These are phyloP conservation scores for Cerastis leucographa DNA, from an alignment of 2,888 invertebrate genomes.

Conservation along the genomic window DNA sequence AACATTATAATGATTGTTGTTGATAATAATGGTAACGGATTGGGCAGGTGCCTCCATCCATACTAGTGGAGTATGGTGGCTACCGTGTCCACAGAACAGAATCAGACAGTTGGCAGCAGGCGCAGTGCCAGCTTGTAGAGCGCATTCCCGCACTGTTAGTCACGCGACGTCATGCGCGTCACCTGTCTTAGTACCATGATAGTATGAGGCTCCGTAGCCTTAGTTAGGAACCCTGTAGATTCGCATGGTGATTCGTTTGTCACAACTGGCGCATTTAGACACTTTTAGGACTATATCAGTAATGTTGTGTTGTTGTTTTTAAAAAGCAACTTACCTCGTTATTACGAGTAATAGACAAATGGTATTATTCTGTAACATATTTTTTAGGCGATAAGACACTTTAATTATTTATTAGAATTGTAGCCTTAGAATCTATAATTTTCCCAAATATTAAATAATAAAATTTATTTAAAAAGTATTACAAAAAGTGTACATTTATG, in stretches of 20 bases:
- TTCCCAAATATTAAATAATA: too few relatives aligned
- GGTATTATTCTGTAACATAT: too few relatives aligned
- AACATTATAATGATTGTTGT: not conserved
- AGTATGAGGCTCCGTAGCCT: not conserved
- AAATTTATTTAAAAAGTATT: too few relatives aligned
- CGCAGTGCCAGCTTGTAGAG: not conserved
- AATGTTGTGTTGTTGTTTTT: too few relatives aligned
- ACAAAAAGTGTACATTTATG: too few relatives aligned
- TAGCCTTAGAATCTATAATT: too few relatives aligned
- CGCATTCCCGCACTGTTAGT: constrained; percentile 59
- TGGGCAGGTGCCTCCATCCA: not conserved
- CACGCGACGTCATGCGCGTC: constrained; percentile 35
- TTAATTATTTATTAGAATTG: too few relatives aligned
- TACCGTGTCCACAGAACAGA: not conserved
- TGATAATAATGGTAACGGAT: not conserved
- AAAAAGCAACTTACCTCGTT: too few relatives aligned
- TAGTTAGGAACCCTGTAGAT: not conserved
- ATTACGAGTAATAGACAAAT: too few relatives aligned
- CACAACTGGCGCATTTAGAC: not conserved
- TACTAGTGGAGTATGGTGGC: not conserved
- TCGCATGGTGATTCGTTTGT: not conserved
- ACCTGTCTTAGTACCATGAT: not conserved
- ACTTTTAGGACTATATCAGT: not conserved
- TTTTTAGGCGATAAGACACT: too few relatives aligned
- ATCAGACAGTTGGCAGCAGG: not conserved